Conservation (phyloP, 1,140 invertebrate species). For the Diprion similis region DNA sequence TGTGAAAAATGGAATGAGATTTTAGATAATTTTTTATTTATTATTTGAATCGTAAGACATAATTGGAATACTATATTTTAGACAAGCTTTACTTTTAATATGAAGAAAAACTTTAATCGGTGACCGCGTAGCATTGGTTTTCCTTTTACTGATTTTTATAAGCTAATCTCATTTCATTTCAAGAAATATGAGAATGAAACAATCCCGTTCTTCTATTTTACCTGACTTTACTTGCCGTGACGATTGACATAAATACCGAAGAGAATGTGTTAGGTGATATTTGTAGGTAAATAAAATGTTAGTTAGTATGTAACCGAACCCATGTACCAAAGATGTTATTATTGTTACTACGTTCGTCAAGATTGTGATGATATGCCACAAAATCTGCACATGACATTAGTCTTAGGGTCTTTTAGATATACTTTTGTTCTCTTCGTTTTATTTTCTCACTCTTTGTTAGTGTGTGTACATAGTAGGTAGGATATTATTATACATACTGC, state of each 20-base stretch:
- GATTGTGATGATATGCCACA: slow-evolving; percentile 25
- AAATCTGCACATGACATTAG: slow-evolving; percentile 30
- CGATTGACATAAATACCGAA: neutral
- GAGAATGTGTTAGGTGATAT: slow-evolving; percentile 5
- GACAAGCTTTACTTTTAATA: too few species aligned
- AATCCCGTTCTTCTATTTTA: neutral
- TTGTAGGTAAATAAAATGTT: slow-evolving; percentile 10
- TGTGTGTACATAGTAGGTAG: slow-evolving; percentile 24
- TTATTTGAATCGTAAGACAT: too few species aligned
- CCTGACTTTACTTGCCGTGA: neutral
- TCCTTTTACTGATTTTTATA: too few species aligned
- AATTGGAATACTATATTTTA: too few species aligned
- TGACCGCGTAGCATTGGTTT: too few species aligned
- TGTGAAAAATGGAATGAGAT: too few species aligned
- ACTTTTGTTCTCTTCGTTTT: neutral
- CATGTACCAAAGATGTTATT: slow-evolving; percentile 46
- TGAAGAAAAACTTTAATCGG: too few species aligned
- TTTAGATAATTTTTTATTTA: too few species aligned
- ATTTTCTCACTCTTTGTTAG: slow-evolving; percentile 14
- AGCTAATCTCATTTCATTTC: too few species aligned
- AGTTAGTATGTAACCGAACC: slow-evolving; percentile 20
- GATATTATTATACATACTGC: slow-evolving; percentile 13
- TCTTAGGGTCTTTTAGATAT: slow-evolving; percentile 9
- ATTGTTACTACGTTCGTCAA: slow-evolving; percentile 12
- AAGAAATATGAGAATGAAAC: too few species aligned